A percentile compares a stretch with the other conserved stretches of the same genome.
Evolutionary conservation across 2,113 vertebrate genomes (phyloP).

Genomic region (Lepus europaeus): DNA sequence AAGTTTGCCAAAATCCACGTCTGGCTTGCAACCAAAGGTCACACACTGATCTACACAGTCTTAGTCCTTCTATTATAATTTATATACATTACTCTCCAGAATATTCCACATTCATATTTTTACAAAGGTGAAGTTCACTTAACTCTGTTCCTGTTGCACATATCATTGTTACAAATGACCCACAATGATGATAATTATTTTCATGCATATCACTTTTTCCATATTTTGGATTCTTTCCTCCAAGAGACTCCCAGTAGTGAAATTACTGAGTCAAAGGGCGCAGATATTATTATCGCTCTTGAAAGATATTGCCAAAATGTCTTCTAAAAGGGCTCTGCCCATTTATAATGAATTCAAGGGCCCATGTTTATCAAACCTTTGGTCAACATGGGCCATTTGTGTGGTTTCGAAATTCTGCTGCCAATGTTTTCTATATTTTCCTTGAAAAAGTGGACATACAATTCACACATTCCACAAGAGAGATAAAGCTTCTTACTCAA

Average conservation of each 20-base stretch:
- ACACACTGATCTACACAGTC: neutral
- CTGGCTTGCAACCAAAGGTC: neutral
- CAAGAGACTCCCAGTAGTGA: conserved; percentile 69
- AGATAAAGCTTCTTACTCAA: neutral
- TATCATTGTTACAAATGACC: neutral
- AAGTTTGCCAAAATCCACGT: neutral
- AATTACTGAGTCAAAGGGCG: conserved; percentile 66
- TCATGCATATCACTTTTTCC: conserved; percentile 69
- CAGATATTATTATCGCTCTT: conserved; percentile 59
- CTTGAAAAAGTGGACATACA: neutral
- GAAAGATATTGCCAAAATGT: conserved; percentile 64
- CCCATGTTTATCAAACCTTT: neutral
- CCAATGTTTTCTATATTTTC: neutral
- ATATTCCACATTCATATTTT: neutral
- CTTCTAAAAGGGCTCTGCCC: conserved; percentile 52
- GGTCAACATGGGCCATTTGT: neutral
- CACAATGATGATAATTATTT: conserved; percentile 56
- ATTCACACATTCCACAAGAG: neutral
- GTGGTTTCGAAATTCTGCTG: conserved; percentile 13
- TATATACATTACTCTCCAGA: neutral
- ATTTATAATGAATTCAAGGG: conserved; percentile 61
- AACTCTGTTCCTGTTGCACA: neutral
- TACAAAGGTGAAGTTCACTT: neutral
- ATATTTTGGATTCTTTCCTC: conserved; percentile 72
- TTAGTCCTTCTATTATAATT: neutral